Evolutionary conservation across 2,113 vertebrate species (phyloP).

Genomic region (Austrofundulus limnaeus): DNA sequence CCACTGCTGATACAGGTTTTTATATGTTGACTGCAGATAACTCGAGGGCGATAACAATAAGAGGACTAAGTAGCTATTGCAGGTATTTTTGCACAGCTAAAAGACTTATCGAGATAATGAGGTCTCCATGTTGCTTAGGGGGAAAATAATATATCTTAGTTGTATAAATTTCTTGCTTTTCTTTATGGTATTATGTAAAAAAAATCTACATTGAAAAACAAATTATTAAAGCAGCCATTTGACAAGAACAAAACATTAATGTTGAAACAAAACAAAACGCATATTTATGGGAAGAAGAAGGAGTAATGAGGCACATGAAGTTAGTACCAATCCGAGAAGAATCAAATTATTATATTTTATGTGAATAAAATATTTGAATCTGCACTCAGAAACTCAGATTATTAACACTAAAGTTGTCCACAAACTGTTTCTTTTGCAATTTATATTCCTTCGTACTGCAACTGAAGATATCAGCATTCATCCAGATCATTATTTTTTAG

Average conservation of each 20-base stretch:
- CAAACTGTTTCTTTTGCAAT: background rate
- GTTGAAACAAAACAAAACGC: background rate
- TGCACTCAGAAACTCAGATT: background rate
- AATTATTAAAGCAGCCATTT: background rate
- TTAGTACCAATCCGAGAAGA: background rate
- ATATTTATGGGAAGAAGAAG: background rate
- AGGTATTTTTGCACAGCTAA: conserved; percentile 3
- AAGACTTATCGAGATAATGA: background rate
- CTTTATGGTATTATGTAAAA: background rate
- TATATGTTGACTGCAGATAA: background rate
- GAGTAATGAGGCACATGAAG: background rate
- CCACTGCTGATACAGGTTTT: background rate
- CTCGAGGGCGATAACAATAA: background rate
- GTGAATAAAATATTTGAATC: conserved; percentile 6
- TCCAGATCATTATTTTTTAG: too few relatives aligned
- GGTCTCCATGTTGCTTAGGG: background rate
- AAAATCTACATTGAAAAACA: background rate
- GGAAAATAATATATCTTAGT: background rate
- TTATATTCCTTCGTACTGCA: too few relatives aligned
- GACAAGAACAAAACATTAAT: background rate
- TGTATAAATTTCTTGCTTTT: background rate
- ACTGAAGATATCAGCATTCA: too few relatives aligned
- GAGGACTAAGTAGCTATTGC: background rate
- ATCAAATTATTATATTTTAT: conserved; percentile 12
- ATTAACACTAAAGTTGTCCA: background rate